Conservation (phyloP, 2,888 invertebrate species). For the Notodromas monacha region DNA sequence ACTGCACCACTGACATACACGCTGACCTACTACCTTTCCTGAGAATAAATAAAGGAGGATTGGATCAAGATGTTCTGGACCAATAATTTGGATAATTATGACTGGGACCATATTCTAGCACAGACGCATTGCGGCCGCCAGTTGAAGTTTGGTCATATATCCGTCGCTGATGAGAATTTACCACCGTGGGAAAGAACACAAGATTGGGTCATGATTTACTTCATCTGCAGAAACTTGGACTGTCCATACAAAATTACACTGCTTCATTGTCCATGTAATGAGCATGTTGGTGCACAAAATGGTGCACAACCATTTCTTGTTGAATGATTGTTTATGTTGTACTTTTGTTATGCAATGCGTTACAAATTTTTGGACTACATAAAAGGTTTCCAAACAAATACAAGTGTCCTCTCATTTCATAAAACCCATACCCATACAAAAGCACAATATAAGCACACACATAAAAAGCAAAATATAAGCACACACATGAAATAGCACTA, state of each 20-base stretch:
- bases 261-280: constrained; percentile 4
- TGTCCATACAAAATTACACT: constrained; percentile 2
- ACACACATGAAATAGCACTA: too few species aligned
- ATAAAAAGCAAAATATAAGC: too few species aligned
- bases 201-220: background rate
- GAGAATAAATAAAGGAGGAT: background rate
- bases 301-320: constrained; percentile 2
- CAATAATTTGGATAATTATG: constrained; percentile 1
- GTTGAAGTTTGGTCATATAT: constrained; percentile 2
- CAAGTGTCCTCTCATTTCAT: constrained; percentile 2
- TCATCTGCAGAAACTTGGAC: constrained; percentile 1
- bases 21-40: constrained; percentile 1
- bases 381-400: constrained; percentile 2
- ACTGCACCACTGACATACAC: background rate
- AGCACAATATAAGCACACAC: constrained; percentile 1
- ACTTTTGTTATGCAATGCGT: constrained; percentile 1
- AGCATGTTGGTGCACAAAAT: constrained; percentile 4
- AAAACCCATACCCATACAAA: constrained; percentile 1
- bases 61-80: constrained; percentile 1
- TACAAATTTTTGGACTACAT: constrained; percentile 1
- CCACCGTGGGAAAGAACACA: constrained; percentile 1
- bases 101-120: constrained; percentile 1
- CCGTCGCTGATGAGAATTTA: constrained; percentile 1
- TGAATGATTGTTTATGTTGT: constrained; percentile 4
- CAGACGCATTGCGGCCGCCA: background rate